Evolutionary conservation across 2,113 vertebrate genomes (phyloP).

Genomic region (Colistium nudipinnis): DNA sequence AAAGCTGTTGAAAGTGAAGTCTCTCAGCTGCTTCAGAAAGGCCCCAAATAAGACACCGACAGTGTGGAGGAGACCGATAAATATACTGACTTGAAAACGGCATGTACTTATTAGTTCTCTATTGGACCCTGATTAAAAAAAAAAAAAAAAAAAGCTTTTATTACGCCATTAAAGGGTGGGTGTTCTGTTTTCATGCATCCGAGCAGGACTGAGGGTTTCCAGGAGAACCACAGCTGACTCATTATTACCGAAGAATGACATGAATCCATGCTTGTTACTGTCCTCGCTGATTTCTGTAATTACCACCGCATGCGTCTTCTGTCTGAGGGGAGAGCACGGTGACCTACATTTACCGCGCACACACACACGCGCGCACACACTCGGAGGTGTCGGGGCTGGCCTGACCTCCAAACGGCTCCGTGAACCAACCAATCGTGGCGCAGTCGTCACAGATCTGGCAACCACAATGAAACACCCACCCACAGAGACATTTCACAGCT

Average conservation of each 20-base stretch:
- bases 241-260: constrained; percentile 37
- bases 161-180: not conserved
- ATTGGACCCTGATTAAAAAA: constrained; percentile 10
- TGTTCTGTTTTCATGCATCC: constrained; percentile 21
- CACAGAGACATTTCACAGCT: not conserved
- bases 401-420: constrained; percentile 47
- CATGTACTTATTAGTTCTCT: not conserved
- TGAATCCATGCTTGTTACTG: constrained; percentile 28
- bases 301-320: constrained; percentile 51
- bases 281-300: constrained; percentile 39
- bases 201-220: constrained; percentile 7
- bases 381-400: constrained; percentile 48
- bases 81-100: no score
- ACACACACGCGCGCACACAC: constrained; percentile 6
- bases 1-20: not conserved
- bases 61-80: no score
- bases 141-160: no score
- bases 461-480: not conserved
- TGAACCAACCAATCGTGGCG: no score
- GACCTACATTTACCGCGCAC: constrained; percentile 56
- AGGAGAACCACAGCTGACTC: constrained; percentile 11
- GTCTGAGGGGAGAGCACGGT: constrained; percentile 34
- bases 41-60: no score
- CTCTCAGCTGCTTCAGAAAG: no score
- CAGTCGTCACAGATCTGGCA: no score